These are phyloP conservation scores for Trichopoda pennipes DNA, from an alignment of 2,888 invertebrate genomes.

Conservation along the genomic window DNA sequence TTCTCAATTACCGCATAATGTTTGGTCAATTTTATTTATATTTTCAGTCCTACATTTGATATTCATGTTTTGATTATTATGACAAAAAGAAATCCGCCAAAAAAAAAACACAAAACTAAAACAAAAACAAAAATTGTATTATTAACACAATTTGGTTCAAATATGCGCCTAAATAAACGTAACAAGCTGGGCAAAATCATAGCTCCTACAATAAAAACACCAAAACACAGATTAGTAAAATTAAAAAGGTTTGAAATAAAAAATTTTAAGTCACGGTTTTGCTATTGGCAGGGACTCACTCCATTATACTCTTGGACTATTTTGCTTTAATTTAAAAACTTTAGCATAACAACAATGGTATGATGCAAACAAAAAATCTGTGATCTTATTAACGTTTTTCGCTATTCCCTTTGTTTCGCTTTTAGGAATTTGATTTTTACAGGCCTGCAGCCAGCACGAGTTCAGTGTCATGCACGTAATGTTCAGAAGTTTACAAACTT, in stretches of 20 bases:
- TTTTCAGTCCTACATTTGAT: constrained; percentile 34
- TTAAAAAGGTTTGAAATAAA: constrained; percentile 11
- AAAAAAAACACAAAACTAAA: not conserved
- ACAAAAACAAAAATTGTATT: not conserved
- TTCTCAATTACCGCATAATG: constrained; percentile 64
- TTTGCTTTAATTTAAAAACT: constrained; percentile 33
- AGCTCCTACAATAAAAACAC: not conserved
- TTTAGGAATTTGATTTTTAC: constrained; percentile 40
- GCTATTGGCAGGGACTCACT: constrained; percentile 52
- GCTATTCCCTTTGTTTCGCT: constrained; percentile 1
- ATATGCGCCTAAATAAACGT: constrained; percentile 34
- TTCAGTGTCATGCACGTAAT: constrained; percentile 69
- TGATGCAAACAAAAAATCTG: constrained; percentile 26
- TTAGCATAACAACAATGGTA: constrained; percentile 8
- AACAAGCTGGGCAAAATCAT: constrained; percentile 14
- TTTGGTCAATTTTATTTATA: constrained; percentile 62
- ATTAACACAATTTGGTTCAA: constrained; percentile 57
- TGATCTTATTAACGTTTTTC: constrained; percentile 17
- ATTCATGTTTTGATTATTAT: constrained; percentile 22
- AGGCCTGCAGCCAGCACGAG: constrained; percentile 70
- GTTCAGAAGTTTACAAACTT: constrained; percentile 67
- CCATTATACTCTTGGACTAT: constrained; percentile 11
- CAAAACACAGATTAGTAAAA: constrained; percentile 4
- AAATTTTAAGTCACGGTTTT: constrained; percentile 58
- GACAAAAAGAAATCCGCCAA: constrained; percentile 33